These are phyloP conservation scores for Cliona cf. orientalis DNA, from an alignment of 37 sponge, comb jelly and placozoan species.

Conservation along the genomic window DNA sequence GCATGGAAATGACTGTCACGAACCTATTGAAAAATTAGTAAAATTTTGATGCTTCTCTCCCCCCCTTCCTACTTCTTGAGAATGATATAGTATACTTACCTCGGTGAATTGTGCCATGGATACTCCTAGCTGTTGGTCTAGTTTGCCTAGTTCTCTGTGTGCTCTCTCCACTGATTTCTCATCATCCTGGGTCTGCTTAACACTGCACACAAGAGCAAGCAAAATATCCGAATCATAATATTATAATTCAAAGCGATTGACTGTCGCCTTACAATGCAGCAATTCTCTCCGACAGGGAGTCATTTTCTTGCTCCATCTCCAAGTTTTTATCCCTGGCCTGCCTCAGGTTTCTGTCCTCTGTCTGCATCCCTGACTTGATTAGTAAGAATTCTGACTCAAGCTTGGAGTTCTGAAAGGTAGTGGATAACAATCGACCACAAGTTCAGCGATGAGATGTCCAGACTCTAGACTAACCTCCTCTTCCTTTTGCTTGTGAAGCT, in stretches of 20 bases:
- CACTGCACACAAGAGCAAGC: conserved; percentile 13
- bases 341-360: conserved; percentile 20
- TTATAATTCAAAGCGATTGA: neutral
- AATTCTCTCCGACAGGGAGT: conserved; percentile 36
- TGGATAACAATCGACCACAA: neutral
- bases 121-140: conserved; percentile 42
- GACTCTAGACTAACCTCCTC: neutral
- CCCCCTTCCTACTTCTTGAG: neutral
- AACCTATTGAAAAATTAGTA: neutral
- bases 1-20: conserved; percentile 15
- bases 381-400: neutral
- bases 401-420: neutral
- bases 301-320: conserved; percentile 30
- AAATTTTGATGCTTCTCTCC: neutral
- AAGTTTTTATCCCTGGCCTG: conserved; percentile 10
- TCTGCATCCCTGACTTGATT: neutral
- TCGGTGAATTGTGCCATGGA: conserved; percentile 1
- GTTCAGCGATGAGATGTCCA: neutral
- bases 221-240: neutral
- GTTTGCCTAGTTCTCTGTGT: conserved; percentile 26
- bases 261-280: conserved; percentile 20
- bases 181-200: conserved; percentile 30
- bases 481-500: neutral
- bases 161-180: conserved; percentile 48
- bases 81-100: conserved; percentile 2